Conservation (phyloP, 2,113 vertebrate genomes). For the Oryzias curvinotus region DNA sequence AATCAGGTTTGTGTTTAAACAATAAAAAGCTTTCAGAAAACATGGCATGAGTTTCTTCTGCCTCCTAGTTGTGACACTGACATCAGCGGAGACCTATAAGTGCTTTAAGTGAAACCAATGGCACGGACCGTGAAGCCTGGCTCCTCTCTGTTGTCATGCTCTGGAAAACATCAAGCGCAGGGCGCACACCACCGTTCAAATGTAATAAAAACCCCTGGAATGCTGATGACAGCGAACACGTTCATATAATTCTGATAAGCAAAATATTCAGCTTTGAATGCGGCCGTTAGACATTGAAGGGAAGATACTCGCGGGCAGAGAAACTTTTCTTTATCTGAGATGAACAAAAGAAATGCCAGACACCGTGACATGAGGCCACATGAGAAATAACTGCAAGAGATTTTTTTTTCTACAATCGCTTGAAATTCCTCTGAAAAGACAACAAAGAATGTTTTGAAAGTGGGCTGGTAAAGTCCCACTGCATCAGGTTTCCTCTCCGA, state of each 20-base stretch:
- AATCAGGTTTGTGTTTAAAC: background rate
- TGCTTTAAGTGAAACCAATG: slow-evolving; percentile 31
- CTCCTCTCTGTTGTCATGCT: slow-evolving; percentile 33
- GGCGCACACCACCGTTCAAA: slow-evolving; percentile 35
- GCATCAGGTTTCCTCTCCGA: slow-evolving; percentile 48
- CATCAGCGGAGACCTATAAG: slow-evolving; percentile 18
- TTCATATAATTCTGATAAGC: slow-evolving; percentile 39
- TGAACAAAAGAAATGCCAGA: slow-evolving; percentile 27
- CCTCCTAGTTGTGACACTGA: slow-evolving; percentile 19
- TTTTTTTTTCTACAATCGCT: slow-evolving; percentile 24
- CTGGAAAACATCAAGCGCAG: slow-evolving; percentile 22
- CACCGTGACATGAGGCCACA: slow-evolving; percentile 36
- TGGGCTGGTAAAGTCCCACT: slow-evolving; percentile 14
- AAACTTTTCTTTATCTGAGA: background rate
- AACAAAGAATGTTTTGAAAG: slow-evolving; percentile 58
- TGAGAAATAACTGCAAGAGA: slow-evolving; percentile 38
- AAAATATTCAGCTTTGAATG: slow-evolving; percentile 33
- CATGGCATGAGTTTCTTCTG: background rate
- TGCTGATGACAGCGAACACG: slow-evolving; percentile 34
- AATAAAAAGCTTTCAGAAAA: slow-evolving; percentile 19
- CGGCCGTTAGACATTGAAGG: slow-evolving; percentile 12
- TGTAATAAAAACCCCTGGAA: slow-evolving; percentile 39
- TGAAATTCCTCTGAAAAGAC: slow-evolving; percentile 40
- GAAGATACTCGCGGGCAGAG: slow-evolving; percentile 4
- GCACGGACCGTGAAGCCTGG: slow-evolving; percentile 22